These are phyloP conservation scores for Phacellophora camtschatica DNA, from an alignment of 30 jellyfish, hydroid and myxozoan genomes.

Conservation along the genomic window DNA sequence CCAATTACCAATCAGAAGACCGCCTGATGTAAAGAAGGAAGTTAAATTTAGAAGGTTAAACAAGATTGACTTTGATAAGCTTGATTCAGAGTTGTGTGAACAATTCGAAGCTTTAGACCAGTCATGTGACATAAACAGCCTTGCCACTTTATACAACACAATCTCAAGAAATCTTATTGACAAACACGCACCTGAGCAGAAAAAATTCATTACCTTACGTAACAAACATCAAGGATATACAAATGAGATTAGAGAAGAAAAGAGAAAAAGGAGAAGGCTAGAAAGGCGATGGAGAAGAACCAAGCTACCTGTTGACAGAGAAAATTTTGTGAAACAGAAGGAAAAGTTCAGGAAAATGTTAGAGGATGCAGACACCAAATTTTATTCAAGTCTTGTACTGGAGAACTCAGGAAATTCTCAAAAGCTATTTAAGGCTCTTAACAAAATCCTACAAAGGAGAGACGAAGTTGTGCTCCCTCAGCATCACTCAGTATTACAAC, in stretches of 20 bases:
- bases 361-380: slow-evolving; percentile 55
- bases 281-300: slow-evolving; percentile 66
- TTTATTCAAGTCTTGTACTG: slow-evolving; percentile 54
- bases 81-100: slow-evolving; percentile 47
- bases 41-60: slow-evolving; percentile 44
- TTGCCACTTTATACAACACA: slow-evolving; percentile 38
- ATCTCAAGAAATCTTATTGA: slow-evolving; percentile 55
- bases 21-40: slow-evolving; percentile 41
- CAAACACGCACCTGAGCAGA: slow-evolving; percentile 67
- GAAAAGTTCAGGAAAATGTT: slow-evolving; percentile 40
- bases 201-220: slow-evolving; percentile 27
- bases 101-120: slow-evolving; percentile 59
- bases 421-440: too few species aligned
- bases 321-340: slow-evolving; percentile 53
- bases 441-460: too few species aligned
- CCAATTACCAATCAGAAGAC: slow-evolving; percentile 41
- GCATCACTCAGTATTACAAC: too few species aligned
- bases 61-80: slow-evolving; percentile 49
- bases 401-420: slow-evolving; percentile 43
- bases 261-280: slow-evolving; percentile 42
- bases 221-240: slow-evolving; percentile 54
- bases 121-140: slow-evolving; percentile 55
- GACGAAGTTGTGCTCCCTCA: too few species aligned
- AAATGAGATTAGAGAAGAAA: slow-evolving; percentile 50
- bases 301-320: slow-evolving; percentile 54